Percentiles rank a stretch among this genome's conserved stretches.
phyloP scores from a whole-genome alignment of 2,113 vertebrate species.

The Quiscalus mexicanus region DNA sequence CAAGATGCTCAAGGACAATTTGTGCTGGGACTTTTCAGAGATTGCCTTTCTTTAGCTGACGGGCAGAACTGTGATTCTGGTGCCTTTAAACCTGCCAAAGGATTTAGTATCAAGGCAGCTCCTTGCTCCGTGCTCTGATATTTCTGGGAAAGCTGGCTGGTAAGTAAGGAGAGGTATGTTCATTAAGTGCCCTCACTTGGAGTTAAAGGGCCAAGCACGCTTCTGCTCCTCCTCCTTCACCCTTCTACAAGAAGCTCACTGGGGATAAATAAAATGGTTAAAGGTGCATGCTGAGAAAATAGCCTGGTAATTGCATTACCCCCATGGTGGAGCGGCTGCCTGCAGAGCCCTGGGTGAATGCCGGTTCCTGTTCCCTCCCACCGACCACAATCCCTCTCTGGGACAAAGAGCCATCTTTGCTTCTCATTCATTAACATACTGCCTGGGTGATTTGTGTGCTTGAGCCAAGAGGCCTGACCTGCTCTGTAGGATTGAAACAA shows the following conservation, averaged over 20 bases:
- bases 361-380: background rate
- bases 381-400: rapidly evolving
- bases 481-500: background rate
- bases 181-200: background rate
- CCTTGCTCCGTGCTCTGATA: background rate
- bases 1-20: background rate
- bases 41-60: background rate
- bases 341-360: background rate
- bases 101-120: background rate
- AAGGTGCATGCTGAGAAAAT: background rate
- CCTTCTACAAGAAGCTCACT: background rate
- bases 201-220: background rate
- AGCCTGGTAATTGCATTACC: background rate
- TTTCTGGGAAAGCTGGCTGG: background rate
- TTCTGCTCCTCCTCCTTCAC: background rate
- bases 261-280: background rate
- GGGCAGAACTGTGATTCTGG: background rate
- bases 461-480: background rate
- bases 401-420: background rate
- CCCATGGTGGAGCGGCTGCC: background rate
- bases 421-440: background rate
- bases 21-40: background rate
- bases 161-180: background rate
- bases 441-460: background rate
- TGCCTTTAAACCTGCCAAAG: background rate